Percentiles rank a stretch among this genome's conserved stretches.
Conservation (phyloP, 2,888 invertebrate genomes). For the Allophyes oxyacanthae region DNA sequence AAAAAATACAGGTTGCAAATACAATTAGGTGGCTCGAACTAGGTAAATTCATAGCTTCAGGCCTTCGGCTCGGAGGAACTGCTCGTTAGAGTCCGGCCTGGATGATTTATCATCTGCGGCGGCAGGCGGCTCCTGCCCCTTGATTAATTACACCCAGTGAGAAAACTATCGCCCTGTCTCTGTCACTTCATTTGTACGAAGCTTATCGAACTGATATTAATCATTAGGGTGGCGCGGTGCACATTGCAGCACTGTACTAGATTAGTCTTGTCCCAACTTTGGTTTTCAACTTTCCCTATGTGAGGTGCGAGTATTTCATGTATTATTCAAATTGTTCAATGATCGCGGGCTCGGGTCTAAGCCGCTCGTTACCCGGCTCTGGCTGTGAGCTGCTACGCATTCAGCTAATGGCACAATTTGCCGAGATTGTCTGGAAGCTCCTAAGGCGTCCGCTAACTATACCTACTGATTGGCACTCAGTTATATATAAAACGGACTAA, state of each 20-base stretch:
- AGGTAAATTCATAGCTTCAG: slow-evolving; percentile 56
- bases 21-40: slow-evolving; percentile 18
- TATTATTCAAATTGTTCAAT: slow-evolving; percentile 83
- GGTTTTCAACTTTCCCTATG: slow-evolving; percentile 35
- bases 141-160: slow-evolving; percentile 81
- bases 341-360: slow-evolving; percentile 65
- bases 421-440: slow-evolving; percentile 72
- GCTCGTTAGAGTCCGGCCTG: slow-evolving; percentile 70
- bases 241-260: slow-evolving; percentile 1
- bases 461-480: slow-evolving; percentile 65
- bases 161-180: slow-evolving; percentile 79
- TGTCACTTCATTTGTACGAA: slow-evolving; percentile 72
- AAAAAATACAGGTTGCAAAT: slow-evolving; percentile 10
- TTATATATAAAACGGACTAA: slow-evolving; percentile 48
- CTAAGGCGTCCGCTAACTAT: slow-evolving; percentile 62
- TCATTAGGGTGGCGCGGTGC: slow-evolving; percentile 47
- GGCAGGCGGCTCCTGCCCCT: slow-evolving; percentile 61
- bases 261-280: slow-evolving; percentile 12
- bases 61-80: slow-evolving; percentile 54
- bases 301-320: slow-evolving; percentile 70
- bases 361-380: slow-evolving; percentile 66
- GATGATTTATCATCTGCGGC: slow-evolving; percentile 75
- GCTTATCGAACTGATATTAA: slow-evolving; percentile 70
- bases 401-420: slow-evolving; percentile 79
- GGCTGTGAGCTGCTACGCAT: slow-evolving; percentile 66